A percentile compares a stretch with the other conserved stretches of the same genome.
These are phyloP conservation scores for Cyrtonyx montezumae DNA, from an alignment of 2,113 vertebrate genomes.

Conservation along the genomic window DNA sequence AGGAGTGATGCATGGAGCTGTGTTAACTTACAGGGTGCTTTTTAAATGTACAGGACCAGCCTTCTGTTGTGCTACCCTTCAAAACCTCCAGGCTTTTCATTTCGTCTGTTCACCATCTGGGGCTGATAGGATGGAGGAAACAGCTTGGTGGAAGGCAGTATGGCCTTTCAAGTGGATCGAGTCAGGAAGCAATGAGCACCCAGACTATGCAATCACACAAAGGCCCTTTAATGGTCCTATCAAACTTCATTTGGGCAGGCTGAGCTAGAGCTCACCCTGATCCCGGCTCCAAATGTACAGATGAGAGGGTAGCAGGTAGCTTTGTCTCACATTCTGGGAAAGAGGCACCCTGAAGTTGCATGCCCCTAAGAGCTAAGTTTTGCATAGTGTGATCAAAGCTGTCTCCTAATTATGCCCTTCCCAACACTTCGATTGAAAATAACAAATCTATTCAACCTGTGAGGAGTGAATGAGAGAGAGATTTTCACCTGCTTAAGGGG, in stretches of 20 bases:
- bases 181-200: conserved; percentile 27
- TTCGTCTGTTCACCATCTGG: neutral
- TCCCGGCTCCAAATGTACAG: neutral
- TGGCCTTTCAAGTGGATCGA: neutral
- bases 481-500: conserved; percentile 61
- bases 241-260: conserved; percentile 14
- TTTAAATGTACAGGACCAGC: neutral
- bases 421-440: conserved; percentile 17
- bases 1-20: neutral
- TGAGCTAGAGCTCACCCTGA: neutral
- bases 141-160: neutral
- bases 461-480: conserved; percentile 24
- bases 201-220: neutral
- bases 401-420: conserved; percentile 9
- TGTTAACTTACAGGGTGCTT: neutral
- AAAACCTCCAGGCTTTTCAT: neutral
- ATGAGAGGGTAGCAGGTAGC: conserved; percentile 5
- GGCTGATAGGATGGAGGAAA: neutral
- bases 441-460: conserved; percentile 48
- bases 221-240: neutral
- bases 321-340: neutral
- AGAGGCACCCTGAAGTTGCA: conserved; percentile 12
- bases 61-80: neutral
- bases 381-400: conserved; percentile 50
- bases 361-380: conserved; percentile 13